Evolutionary conservation across 2,797 vertebrate genomes (phyloP), one percentile per base, ranked within the genome.

Genomic region (Chrysocyon brachyurus): DNA sequence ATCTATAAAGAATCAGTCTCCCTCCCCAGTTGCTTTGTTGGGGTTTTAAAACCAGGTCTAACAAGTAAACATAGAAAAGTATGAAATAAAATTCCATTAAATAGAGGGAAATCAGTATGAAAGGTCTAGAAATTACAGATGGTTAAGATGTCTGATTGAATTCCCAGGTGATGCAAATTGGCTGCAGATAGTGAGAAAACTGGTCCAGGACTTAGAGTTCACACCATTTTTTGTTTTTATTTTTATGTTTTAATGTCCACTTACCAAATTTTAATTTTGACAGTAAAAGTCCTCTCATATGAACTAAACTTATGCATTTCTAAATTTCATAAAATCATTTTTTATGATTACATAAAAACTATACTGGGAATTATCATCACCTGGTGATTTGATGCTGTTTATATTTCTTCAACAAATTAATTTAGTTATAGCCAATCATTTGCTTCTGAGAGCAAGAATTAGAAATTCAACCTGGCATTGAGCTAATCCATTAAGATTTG

Each of bases 101-200:
- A 97, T 98, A 96, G 90, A 68, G 83, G 89, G 68, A 98, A 98
- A 96, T 94, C 90, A 89, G 91, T 97, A 98, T 77, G 6, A 96
- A 98, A 91, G 57, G 87, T 92, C 97, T 96, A 95, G 97, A 95
- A 98, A 98, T 98, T 98, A 97, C 97, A 98, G 97, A 98, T 98
- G 97, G 98, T 96, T 97, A 97, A 98, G 94, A 97, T 94, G 94
- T 98, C 97, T 98, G 98, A 97, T 93, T 97, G 96, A 98, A 98
- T 98, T 98, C 90, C 90, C 70, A 97, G 87, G 75, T 92, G 96
- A 98, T 92, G 26, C 96, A 98, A 88, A 98, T 97, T 98, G 98
- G 79, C 96, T 97, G 79, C 98, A 99, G 98, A 98, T 98, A 98
- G 96, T 96, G 85, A 96, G 92, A 96, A 97, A 98, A 94, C 36